Base-by-base conservation (phyloP, 1,140 invertebrate genomes). In the Bombus breviceps region DNA sequence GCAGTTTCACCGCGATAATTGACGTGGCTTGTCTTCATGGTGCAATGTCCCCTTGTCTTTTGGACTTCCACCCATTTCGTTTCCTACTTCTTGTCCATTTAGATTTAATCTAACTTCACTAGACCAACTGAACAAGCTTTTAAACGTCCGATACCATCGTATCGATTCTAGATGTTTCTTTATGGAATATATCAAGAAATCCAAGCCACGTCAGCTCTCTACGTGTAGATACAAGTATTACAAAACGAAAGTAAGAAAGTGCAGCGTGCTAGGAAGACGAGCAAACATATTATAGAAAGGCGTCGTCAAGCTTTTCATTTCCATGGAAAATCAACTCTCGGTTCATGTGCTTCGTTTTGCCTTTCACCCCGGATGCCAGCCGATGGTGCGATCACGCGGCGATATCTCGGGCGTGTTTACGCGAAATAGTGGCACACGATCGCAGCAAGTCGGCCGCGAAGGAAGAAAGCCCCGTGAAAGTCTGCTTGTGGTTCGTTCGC, bases 401-500 rank as follows among this genome's bases (percentile, higher is more conserved):
- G 57, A 64, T 76, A 86, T 81, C 57, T 73, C 57, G 80, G 82
- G 64, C 78, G 57, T 32, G 73, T 86, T 87, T 87, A 74, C 66
- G 85, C 47, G 64, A 86, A 74, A 80, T 53, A 85, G 83, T 81
- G 80, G 88, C 74, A 76, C 81, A 59, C 53, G 69, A 32, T 53
- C 32, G 73, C 34, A 22, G 75, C 81, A 73, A 83, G 82, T 81
- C 79, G 77, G 81, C 82, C 83, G 86, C 84, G 85, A 86, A 86
- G 87, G 86, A 93, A 93, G 92, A 93, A 93, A 93, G 92, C 90
- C 69, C 41, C 88, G 92, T 92, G 93, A 93, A 93, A 93, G 93
- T 93, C 81, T 86, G 37, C 32, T 8, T 2, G 18, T 32, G 73
- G 32, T n/a, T 15, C 37, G n/a, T 41, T 57, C 43, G 47, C 47